Base-by-base conservation (phyloP, 2,797 vertebrate species). In the Pyrocephalus nanus region DNA sequence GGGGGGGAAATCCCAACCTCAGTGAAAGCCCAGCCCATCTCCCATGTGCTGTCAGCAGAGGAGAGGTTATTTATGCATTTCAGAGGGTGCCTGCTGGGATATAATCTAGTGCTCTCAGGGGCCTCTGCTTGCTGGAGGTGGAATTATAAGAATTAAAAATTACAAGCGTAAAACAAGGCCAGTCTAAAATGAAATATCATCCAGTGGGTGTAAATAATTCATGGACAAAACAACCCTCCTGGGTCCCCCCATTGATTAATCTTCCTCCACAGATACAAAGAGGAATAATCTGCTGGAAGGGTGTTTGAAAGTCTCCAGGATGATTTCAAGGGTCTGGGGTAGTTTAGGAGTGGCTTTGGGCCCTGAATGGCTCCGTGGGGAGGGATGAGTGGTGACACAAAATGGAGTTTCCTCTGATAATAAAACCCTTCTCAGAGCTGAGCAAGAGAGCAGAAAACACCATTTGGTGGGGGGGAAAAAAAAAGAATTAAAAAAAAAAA, bases 71-170 rank as follows among this genome's bases (percentile, higher is more conserved):
- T 96, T 96, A 94, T 94, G 83, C 91, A 71, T 88, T 83, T 0
- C 8, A 67, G 87, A 93, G 85, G 23, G 61, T 73, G 88, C 76
- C 90, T n/a, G 2, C 85, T 82, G 95, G 90, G 96, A 96, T 60
- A 93, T 67, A 79, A 97, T 96, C 91, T 96, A 91, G 53, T 81
- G 78, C 64, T 94, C 90, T 76, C 90, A 93, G 87, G 88, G 93
- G 95, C 53, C 88, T 79, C 54, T 67, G 71, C 74, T 95, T 90
- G 82, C 80, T 95, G 90, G 87, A 93, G 80, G 64, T 91, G 90
- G 90, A 96, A 96, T 96, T 91, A 95, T 66, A 86, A 96, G 91
- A 94, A 96, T 96, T 96, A 96, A 94, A 94, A 93, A 95, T 95
- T 94, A 93, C 90, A 95, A 84, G 91, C 10, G 2, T 94, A 79